These are phyloP conservation scores for Felis catus DNA, from an alignment of 2,113 vertebrate species.

Conservation along the genomic window F.catus_Fca126_mat1.0 CM031425.1:14176501-14177000, in stretches of 20 bases:
- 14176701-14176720: background rate
- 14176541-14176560: background rate
- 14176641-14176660: background rate
- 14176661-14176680: background rate
- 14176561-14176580: background rate
- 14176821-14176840: background rate
- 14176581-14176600: background rate
- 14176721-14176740: background rate
- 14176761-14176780: background rate
- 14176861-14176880: background rate
- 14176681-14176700: background rate
- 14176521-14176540: background rate
- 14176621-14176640: background rate
- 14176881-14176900: background rate
- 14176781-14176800: background rate
- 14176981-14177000: conserved; percentile 22
- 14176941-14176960: background rate
- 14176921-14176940: conserved; percentile 59
- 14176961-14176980: conserved; percentile 20
- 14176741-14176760: background rate
- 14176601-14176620: background rate
- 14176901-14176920: conserved; percentile 65
- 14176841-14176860: background rate
- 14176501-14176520: background rate
- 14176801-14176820: background rate